Evolutionary conservation across 2,113 vertebrate genomes (phyloP).

Genomic region (Athene noctua): DNA sequence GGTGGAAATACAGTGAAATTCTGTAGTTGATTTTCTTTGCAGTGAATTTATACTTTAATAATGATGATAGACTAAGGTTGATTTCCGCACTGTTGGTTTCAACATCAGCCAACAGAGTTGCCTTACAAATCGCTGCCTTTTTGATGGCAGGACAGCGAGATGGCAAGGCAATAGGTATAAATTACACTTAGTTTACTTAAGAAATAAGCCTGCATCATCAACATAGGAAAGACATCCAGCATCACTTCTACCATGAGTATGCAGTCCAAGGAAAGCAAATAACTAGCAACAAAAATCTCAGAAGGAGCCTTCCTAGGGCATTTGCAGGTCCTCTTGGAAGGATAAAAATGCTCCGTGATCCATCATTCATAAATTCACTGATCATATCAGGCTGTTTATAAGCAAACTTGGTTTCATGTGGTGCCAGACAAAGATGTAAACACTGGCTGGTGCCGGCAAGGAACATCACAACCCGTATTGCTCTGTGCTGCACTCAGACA

Average conservation of each 20-base stretch:
- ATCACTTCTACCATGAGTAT: neutral
- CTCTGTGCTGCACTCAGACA: neutral
- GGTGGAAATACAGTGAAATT: neutral
- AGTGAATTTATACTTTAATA: neutral
- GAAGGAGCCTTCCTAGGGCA: constrained; percentile 6
- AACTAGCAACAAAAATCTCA: neutral
- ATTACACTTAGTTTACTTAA: constrained; percentile 16
- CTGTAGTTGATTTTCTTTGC: neutral
- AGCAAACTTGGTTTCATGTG: neutral
- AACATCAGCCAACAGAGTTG: neutral
- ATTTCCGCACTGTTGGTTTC: neutral
- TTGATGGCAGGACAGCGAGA: neutral
- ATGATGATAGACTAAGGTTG: neutral
- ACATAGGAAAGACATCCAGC: constrained; percentile 54
- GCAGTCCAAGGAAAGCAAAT: constrained; percentile 57
- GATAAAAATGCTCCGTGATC: neutral
- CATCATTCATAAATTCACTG: neutral
- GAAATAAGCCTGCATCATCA: constrained; percentile 12
- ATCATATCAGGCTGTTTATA: neutral
- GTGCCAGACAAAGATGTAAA: constrained; percentile 13
- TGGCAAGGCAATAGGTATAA: constrained; percentile 3
- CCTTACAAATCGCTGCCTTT: neutral
- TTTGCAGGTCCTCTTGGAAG: neutral
- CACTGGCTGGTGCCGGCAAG: neutral
- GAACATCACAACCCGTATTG: neutral